A percentile compares a stretch with the other conserved stretches of the same genome.
These are phyloP conservation scores for Chalcosyrphus nemorum DNA, from an alignment of 2,888 invertebrate genomes.

Conservation along the genomic window DNA sequence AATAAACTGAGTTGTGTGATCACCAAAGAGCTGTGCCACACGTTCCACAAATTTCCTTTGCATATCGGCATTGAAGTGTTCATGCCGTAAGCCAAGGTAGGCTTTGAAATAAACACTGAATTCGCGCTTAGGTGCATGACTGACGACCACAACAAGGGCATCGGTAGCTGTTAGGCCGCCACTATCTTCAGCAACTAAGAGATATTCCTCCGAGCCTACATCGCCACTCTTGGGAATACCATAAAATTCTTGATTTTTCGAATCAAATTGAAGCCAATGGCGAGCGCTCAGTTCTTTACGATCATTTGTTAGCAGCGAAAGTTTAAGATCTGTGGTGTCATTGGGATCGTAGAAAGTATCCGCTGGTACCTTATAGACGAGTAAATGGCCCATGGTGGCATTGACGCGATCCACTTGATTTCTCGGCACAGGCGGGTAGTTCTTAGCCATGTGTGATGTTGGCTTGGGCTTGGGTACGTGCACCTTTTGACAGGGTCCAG, in stretches of 20 bases:
- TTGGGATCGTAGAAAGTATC: constrained; percentile 96
- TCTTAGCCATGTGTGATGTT: constrained; percentile 84
- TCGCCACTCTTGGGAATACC: constrained; percentile 90
- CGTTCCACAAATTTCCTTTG: constrained; percentile 92
- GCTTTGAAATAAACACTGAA: constrained; percentile 92
- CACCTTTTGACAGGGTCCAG: constrained; percentile 86
- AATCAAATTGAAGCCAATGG: constrained; percentile 95
- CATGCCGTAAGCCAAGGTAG: constrained; percentile 87
- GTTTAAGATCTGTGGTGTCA: constrained; percentile 89
- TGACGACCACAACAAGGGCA: constrained; percentile 89
- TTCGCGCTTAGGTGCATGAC: constrained; percentile 85
- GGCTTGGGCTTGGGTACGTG: constrained; percentile 83
- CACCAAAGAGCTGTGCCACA: constrained; percentile 89
- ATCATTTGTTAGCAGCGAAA: constrained; percentile 89
- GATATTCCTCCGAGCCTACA: constrained; percentile 89
- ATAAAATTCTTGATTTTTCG: constrained; percentile 93
- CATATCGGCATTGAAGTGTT: constrained; percentile 88
- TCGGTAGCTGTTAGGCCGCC: constrained; percentile 90
- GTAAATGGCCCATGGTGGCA: constrained; percentile 91
- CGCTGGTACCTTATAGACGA: constrained; percentile 91
- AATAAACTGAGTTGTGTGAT: constrained; percentile 88
- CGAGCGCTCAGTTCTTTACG: constrained; percentile 86
- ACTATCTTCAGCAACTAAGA: constrained; percentile 89
- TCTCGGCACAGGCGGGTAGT: constrained; percentile 89
- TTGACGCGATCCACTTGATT: constrained; percentile 93